phyloP scores from a whole-genome alignment of 2,113 vertebrate species.

The Paralichthys olivaceus region DNA sequence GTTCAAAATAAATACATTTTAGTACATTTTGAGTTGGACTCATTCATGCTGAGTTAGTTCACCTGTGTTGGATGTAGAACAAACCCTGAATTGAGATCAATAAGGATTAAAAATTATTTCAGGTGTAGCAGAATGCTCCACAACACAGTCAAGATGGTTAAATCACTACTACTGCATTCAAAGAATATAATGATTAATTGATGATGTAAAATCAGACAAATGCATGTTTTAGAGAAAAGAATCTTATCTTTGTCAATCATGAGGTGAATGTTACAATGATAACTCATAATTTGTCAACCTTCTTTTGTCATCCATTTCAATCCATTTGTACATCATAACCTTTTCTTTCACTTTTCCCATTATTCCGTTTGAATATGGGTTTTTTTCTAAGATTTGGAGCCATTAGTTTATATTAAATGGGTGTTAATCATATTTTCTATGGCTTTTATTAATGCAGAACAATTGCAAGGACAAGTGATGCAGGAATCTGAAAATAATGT shows the following conservation, averaged over 20 bases:
- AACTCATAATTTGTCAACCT: background rate
- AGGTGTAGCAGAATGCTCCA: background rate
- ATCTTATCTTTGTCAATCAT: background rate
- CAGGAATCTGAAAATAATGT: conserved; percentile 2
- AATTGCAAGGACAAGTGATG: background rate
- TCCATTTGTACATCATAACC: background rate
- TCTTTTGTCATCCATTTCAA: conserved; percentile 1
- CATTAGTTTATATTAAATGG: background rate
- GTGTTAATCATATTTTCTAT: background rate
- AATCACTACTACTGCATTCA: conserved; percentile 8
- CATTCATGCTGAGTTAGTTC: conserved; percentile 3
- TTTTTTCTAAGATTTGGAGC: background rate
- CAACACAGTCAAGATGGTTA: background rate
- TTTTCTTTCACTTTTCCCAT: background rate
- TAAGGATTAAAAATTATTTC: conserved; percentile 8
- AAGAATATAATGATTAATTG: background rate
- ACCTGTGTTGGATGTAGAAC: conserved; percentile 1
- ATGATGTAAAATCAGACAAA: conserved; percentile 13
- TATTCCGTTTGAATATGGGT: background rate
- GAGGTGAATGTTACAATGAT: background rate
- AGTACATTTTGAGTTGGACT: background rate
- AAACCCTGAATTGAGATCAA: conserved; percentile 59
- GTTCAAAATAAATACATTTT: background rate
- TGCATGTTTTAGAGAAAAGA: background rate
- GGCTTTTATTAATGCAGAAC: conserved; percentile 12